These are phyloP conservation scores for Cyphotilapia sp. DNA, from an alignment of 2,113 vertebrate species.

Conservation along the genomic window DNA sequence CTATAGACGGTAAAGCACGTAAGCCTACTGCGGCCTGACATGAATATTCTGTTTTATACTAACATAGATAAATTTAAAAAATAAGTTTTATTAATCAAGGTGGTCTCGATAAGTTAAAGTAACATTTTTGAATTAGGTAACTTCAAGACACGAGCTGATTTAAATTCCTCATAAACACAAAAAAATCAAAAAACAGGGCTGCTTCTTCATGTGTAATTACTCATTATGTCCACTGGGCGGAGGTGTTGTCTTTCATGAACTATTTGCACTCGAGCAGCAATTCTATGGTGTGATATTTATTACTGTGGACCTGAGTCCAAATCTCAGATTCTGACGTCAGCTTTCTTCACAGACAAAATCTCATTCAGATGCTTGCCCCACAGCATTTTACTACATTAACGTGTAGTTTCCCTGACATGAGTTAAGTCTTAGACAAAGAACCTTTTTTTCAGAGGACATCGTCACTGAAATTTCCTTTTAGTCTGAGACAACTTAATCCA, in stretches of 20 bases:
- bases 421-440: background rate
- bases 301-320: background rate
- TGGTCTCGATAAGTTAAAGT: background rate
- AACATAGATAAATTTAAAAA: background rate
- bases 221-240: background rate
- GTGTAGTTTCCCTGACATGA: background rate
- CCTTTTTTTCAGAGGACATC: background rate
- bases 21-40: background rate
- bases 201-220: background rate
- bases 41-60: background rate
- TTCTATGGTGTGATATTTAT: background rate
- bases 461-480: background rate
- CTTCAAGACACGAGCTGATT: background rate
- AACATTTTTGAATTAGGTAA: background rate
- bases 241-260: background rate
- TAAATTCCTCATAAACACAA: background rate
- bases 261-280: background rate
- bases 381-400: background rate
- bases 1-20: background rate
- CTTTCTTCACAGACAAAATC: background rate
- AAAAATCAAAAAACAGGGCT: background rate
- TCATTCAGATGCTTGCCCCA: accelerated
- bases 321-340: background rate
- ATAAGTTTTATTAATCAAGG: accelerated
- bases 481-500: background rate